Conservation (phyloP, 2,888 invertebrate species). For the Pachydiplax longipennis region DNA sequence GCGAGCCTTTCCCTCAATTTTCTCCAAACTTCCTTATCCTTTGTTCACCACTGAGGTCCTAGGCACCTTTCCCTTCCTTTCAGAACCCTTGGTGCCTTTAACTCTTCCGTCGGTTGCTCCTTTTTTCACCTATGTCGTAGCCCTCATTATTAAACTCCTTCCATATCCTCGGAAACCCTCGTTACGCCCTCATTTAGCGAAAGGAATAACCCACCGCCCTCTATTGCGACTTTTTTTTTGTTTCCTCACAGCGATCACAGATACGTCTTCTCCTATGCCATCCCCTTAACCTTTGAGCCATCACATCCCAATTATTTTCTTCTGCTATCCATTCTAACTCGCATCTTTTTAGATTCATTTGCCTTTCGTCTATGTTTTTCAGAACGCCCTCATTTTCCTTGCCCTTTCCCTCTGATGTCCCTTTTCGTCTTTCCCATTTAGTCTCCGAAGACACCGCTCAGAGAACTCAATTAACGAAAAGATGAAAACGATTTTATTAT, state of each 20-base stretch:
- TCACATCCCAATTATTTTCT: not conserved
- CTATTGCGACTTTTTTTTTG: not conserved
- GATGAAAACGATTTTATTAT: no score
- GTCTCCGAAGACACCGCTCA: no score
- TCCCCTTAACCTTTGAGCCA: not conserved
- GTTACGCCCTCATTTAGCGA: not conserved
- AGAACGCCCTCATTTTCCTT: not conserved
- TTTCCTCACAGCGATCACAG: not conserved
- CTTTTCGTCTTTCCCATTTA: not conserved
- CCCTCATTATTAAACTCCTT: constrained; percentile 5
- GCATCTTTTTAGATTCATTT: not conserved
- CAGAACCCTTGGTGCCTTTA: not conserved
- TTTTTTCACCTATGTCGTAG: not conserved
- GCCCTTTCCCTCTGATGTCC: not conserved
- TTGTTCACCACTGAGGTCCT: not conserved
- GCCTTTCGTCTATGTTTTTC: not conserved
- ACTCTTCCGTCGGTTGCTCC: not conserved
- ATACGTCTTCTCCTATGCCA: not conserved
- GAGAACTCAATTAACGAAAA: no score
- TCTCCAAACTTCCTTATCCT: not conserved
- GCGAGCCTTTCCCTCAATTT: not conserved
- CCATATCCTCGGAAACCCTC: not conserved
- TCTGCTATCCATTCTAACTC: not conserved
- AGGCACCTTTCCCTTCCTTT: not conserved
- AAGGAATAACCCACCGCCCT: not conserved